Percentiles rank a stretch among this genome's conserved stretches.
Evolutionary conservation across 2,888 invertebrate genomes (phyloP).

Genomic region (Coelopa pilipes): DNA sequence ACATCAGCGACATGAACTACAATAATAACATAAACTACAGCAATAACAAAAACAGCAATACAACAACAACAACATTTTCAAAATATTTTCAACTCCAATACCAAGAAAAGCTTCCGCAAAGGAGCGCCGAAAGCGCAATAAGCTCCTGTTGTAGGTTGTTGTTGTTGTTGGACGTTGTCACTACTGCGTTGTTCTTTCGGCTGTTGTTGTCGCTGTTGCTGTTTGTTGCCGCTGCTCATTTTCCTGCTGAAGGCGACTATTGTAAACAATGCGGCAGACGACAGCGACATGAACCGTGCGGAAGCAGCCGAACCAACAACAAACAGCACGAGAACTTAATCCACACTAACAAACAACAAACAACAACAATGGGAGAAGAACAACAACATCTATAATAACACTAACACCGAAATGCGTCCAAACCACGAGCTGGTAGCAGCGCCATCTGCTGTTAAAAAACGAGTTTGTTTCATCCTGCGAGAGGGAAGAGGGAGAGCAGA

Average conservation of each 20-base stretch:
- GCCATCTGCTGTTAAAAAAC: slow-evolving; percentile 22
- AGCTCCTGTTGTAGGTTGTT: background rate
- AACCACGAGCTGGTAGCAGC: slow-evolving; percentile 5
- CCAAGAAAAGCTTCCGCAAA: slow-evolving; percentile 5
- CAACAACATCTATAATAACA: no score
- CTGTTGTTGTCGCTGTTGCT: background rate
- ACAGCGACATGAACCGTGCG: no score
- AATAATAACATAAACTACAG: slow-evolving; percentile 8
- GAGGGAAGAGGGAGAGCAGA: no score
- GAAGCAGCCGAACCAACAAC: no score
- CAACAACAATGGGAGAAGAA: no score
- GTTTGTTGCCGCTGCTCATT: background rate
- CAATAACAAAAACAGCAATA: background rate
- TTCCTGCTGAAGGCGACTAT: no score
- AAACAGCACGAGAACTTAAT: no score
- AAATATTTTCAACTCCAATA: slow-evolving; percentile 4
- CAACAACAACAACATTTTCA: background rate
- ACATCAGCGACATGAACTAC: background rate
- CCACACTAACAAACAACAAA: no score
- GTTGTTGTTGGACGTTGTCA: background rate
- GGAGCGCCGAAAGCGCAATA: background rate
- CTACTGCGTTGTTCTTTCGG: background rate
- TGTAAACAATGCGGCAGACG: no score
- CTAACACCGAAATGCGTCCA: no score
- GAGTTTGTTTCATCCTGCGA: no score